Evolutionary conservation across 2,797 vertebrate species (phyloP).

Genomic region (Muraenolepis orangiensis): DNA sequence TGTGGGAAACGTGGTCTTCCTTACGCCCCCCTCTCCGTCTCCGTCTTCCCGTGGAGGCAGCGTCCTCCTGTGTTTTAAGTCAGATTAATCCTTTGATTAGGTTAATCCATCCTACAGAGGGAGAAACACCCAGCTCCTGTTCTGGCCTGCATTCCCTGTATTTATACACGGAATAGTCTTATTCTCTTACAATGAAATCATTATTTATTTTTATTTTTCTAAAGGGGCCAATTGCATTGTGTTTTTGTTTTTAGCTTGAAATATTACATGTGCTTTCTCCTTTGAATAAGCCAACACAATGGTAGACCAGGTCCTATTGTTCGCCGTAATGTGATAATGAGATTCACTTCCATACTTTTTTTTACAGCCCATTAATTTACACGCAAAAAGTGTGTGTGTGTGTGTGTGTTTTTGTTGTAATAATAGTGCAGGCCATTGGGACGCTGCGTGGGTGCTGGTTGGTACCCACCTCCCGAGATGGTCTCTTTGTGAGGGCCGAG

Average conservation of each 20-base stretch:
- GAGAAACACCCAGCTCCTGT: conserved; percentile 39
- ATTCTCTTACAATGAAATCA: not conserved
- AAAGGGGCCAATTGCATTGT: not conserved
- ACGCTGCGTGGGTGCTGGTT: no score
- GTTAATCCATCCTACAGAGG: conserved; percentile 65
- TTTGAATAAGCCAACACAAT: conserved; percentile 12
- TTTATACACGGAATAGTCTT: not conserved
- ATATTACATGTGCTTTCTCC: conserved; percentile 28
- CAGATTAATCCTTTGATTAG: conserved; percentile 74
- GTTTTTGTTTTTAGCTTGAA: not conserved
- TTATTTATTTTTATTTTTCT: not conserved
- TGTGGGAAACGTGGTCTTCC: conserved; percentile 62
- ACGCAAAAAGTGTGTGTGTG: not conserved
- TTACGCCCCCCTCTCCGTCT: conserved; percentile 40
- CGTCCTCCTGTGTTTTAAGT: conserved; percentile 66
- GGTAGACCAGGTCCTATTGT: not conserved
- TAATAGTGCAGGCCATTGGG: no score
- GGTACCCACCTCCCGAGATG: conserved; percentile 10
- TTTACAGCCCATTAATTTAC: not conserved
- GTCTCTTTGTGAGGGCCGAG: conserved; percentile 35
- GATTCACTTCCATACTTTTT: not conserved
- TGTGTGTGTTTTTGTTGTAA: not conserved
- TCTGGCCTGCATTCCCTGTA: conserved; percentile 17
- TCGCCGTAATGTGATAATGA: not conserved
- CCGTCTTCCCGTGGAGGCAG: conserved; percentile 52